Percentiles rank a stretch among this genome's conserved stretches.
Conservation (phyloP, 64 coral and sea anemone species). For the Montipora foliosa region DNA sequence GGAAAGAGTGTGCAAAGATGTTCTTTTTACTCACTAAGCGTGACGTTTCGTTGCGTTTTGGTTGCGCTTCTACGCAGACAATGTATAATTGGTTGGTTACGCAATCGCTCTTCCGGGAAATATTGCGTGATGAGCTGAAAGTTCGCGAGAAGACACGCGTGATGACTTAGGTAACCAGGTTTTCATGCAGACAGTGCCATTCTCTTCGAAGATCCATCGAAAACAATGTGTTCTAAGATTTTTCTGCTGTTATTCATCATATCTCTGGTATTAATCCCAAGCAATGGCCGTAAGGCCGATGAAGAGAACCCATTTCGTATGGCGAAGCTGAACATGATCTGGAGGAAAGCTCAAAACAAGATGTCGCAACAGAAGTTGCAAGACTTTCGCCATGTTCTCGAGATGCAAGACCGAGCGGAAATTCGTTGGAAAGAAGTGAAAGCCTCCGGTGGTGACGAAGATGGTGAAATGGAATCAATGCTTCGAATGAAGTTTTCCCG, state of each 20-base stretch:
- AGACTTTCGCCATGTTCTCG: conserved; percentile 51
- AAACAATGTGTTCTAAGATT: neutral
- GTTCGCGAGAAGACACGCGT: neutral
- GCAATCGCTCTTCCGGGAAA: too few species aligned
- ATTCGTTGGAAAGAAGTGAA: conserved; percentile 84
- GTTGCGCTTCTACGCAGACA: too few species aligned
- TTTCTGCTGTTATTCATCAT: neutral
- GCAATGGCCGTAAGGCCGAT: neutral
- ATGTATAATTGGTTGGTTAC: too few species aligned
- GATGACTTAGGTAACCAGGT: neutral
- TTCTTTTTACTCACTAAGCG: too few species aligned
- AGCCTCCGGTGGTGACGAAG: conserved; percentile 66
- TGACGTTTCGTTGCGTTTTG: too few species aligned
- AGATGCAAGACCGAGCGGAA: conserved; percentile 76
- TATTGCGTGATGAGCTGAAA: too few species aligned
- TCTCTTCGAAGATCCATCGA: neutral
- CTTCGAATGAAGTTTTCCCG: conserved; percentile 59
- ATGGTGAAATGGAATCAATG: conserved; percentile 69
- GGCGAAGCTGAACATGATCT: conserved; percentile 83
- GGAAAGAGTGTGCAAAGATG: too few species aligned
- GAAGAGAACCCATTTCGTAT: conserved; percentile 74
- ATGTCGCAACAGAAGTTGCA: conserved; percentile 82
- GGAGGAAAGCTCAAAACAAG: conserved; percentile 85
- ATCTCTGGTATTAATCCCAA: neutral
- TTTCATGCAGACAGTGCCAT: neutral